Evolutionary conservation across 2,797 vertebrate genomes (phyloP).

Genomic region (Tachyglossus aculeatus): DNA sequence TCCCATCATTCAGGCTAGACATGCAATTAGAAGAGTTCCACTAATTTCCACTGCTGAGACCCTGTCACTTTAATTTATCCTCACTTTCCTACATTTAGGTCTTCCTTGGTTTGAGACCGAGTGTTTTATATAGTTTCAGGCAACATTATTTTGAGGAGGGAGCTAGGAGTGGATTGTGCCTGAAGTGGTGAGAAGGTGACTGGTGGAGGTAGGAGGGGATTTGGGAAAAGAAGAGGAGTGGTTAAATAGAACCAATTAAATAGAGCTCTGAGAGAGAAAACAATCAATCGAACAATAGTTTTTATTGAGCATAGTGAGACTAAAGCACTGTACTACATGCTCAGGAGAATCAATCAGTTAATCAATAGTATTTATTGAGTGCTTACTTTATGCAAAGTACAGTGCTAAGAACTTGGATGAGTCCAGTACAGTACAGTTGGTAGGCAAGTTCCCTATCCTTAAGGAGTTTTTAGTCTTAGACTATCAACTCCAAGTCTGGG

Average conservation of each 20-base stretch:
- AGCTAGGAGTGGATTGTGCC: constrained; percentile 18
- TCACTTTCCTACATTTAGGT: constrained; percentile 79
- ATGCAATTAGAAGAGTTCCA: constrained; percentile 93
- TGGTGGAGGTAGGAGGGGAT: neutral
- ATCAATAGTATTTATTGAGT: too few relatives aligned
- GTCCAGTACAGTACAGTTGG: too few relatives aligned
- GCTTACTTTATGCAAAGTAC: too few relatives aligned
- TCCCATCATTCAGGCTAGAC: constrained; percentile 94
- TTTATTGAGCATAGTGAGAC: too few relatives aligned
- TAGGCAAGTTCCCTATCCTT: too few relatives aligned
- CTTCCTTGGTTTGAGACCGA: constrained; percentile 79
- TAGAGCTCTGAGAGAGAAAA: too few relatives aligned
- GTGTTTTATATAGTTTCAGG: constrained; percentile 73
- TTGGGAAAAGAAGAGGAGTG: constrained; percentile 23
- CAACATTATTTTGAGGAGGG: constrained; percentile 64
- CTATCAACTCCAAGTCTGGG: too few relatives aligned
- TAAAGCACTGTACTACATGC: too few relatives aligned
- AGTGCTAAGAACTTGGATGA: too few relatives aligned
- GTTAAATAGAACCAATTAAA: constrained; percentile 57
- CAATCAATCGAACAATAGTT: too few relatives aligned
- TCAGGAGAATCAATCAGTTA: too few relatives aligned
- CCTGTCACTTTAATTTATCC: constrained; percentile 88
- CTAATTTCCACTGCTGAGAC: constrained; percentile 87
- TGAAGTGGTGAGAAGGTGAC: constrained; percentile 8
- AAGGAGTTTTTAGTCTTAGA: too few relatives aligned